Percentiles rank a stretch among this genome's conserved stretches.
Evolutionary conservation across 2,113 vertebrate species (phyloP).

Genomic region (Gadus macrocephalus): DNA sequence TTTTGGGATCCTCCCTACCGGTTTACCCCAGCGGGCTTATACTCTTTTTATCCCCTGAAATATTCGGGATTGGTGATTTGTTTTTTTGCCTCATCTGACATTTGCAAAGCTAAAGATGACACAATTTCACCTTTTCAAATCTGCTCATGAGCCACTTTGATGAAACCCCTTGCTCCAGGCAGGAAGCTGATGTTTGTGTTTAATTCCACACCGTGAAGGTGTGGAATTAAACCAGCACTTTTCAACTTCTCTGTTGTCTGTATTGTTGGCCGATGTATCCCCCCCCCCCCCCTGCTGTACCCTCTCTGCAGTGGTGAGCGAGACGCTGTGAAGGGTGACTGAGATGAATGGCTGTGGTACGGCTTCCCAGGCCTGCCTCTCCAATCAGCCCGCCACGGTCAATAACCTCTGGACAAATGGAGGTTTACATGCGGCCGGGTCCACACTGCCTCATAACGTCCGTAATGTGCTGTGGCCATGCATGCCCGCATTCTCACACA

Average conservation of each 20-base stretch:
- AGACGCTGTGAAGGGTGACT: conserved; percentile 21
- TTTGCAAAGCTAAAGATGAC: conserved; percentile 30
- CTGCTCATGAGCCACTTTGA: conserved; percentile 45
- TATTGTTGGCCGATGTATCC: no score
- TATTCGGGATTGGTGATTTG: conserved; percentile 8
- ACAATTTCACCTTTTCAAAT: conserved; percentile 55
- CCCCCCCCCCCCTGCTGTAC: background rate
- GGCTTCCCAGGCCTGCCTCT: conserved; percentile 42
- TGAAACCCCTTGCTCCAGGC: no score
- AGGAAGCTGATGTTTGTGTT: no score
- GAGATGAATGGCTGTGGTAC: conserved; percentile 51
- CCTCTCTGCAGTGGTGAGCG: background rate
- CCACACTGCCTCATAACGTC: conserved; percentile 21
- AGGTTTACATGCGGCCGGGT: conserved; percentile 32
- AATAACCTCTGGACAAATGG: conserved; percentile 55
- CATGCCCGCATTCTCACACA: background rate
- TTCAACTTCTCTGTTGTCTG: no score
- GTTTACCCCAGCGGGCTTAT: conserved; percentile 1
- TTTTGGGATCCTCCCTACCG: conserved; percentile 20
- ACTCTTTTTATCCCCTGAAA: conserved; percentile 14
- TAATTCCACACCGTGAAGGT: no score
- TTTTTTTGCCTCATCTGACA: conserved; percentile 25
- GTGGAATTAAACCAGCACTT: no score
- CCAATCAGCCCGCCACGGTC: conserved; percentile 45
- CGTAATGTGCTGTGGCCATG: conserved; percentile 21